Percentiles rank a stretch among this genome's conserved stretches.
phyloP scores from a whole-genome alignment of 2,888 invertebrate genomes.

The Meloe dianella region DNA sequence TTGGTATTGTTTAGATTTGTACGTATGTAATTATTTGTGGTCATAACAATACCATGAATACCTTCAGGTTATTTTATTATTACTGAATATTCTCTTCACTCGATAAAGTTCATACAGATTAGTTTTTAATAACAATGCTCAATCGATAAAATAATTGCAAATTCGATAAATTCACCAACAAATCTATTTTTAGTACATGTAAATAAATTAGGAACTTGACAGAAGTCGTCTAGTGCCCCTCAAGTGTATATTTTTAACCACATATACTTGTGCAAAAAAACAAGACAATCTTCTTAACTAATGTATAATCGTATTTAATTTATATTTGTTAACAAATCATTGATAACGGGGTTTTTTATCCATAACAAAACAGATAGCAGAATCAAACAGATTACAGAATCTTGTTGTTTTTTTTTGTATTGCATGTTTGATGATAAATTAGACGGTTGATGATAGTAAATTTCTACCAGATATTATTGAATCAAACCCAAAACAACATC shows the following conservation, averaged over 20 bases:
- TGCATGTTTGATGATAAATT: too few species aligned
- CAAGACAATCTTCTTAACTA: too few species aligned
- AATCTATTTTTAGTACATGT: neutral
- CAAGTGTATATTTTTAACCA: neutral
- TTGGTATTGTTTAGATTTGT: conserved; percentile 20
- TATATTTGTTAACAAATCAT: too few species aligned
- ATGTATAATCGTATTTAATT: too few species aligned
- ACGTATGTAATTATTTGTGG: conserved; percentile 19
- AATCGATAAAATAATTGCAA: neutral
- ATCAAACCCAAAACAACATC: too few species aligned
- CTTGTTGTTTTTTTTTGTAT: too few species aligned
- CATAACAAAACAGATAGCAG: too few species aligned
- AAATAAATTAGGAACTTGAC: neutral
- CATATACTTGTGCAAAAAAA: neutral
- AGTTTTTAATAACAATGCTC: neutral
- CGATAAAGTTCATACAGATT: neutral
- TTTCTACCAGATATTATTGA: too few species aligned
- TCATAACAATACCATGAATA: conserved; percentile 5
- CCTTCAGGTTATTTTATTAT: neutral
- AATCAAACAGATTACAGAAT: too few species aligned
- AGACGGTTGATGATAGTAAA: too few species aligned
- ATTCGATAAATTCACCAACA: neutral
- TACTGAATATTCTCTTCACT: neutral
- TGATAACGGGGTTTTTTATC: too few species aligned
- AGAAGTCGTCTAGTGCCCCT: neutral